Evolutionary conservation across 1,140 invertebrate genomes (phyloP).

Genomic region (Coenobita brevimanus): DNA sequence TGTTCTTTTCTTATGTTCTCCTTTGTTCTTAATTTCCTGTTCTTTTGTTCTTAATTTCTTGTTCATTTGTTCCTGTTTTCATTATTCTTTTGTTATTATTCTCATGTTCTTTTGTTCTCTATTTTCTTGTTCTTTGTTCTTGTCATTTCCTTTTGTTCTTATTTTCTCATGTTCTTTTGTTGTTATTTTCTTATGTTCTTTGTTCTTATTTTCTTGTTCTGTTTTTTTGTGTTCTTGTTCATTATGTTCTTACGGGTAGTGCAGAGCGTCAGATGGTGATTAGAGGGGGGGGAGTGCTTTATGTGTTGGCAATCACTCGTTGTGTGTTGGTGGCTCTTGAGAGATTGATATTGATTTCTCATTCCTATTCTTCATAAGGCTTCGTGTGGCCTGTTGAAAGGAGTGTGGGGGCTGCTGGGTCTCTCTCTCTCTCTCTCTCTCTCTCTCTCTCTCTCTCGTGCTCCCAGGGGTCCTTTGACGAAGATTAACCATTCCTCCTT

Average conservation of each 20-base stretch:
- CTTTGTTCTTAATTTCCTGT: background rate
- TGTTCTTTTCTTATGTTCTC: background rate
- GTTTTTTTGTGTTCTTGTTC: too few species aligned
- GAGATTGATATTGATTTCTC: too few species aligned
- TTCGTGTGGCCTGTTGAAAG: too few species aligned
- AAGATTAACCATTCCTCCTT: too few species aligned
- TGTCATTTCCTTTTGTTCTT: background rate
- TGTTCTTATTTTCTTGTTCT: background rate
- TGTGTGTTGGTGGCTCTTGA: too few species aligned
- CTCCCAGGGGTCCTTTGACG: too few species aligned
- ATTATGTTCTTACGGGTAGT: too few species aligned
- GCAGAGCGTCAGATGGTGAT: too few species aligned
- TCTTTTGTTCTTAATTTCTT: background rate
- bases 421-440: constrained; percentile 36
- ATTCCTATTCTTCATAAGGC: too few species aligned
- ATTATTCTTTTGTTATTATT: background rate
- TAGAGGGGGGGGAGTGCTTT: background rate
- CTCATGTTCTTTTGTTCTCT: background rate
- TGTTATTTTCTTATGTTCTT: background rate
- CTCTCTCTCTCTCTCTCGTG: constrained; percentile 28
- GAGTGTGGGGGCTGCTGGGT: too few species aligned
- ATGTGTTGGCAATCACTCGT: background rate
- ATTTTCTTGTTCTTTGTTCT: background rate
- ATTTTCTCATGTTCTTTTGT: background rate
- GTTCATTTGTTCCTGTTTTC: background rate